phyloP scores from a whole-genome alignment of 2,797 vertebrate species.

The Peromyscus nudipes region DNA sequence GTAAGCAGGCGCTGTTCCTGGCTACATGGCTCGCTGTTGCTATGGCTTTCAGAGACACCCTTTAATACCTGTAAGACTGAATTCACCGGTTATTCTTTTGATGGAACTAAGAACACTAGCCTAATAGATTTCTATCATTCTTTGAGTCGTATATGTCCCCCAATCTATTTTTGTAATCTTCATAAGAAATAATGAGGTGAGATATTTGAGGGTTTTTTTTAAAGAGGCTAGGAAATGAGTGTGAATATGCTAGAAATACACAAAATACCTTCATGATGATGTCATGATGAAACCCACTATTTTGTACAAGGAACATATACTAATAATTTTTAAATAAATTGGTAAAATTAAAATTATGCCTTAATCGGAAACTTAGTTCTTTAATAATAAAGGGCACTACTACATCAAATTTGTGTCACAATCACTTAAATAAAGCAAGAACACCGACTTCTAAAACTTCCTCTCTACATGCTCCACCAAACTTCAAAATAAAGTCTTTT shows the following conservation, averaged over 20 bases:
- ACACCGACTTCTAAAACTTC: neutral
- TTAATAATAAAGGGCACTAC: neutral
- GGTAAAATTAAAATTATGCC: slow-evolving; percentile 41
- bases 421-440: slow-evolving; percentile 15
- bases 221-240: slow-evolving; percentile 1
- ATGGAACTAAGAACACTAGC: slow-evolving; percentile 41
- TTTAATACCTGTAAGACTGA: slow-evolving; percentile 27
- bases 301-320: neutral
- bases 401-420: slow-evolving; percentile 22
- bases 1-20: neutral
- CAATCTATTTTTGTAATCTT: slow-evolving; percentile 42
- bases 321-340: neutral
- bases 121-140: neutral
- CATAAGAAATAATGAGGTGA: slow-evolving; percentile 18
- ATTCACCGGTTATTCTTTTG: neutral
- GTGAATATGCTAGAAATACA: neutral
- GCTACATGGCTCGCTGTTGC: too few relatives aligned
- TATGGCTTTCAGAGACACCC: slow-evolving; percentile 47
- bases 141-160: neutral
- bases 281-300: neutral
- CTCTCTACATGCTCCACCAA: neutral
- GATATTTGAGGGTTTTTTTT: neutral
- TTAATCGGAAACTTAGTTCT: neutral
- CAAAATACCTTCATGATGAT: neutral
- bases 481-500: neutral